phyloP scores from a whole-genome alignment of 2,113 vertebrate species.

The Trematocara nigrifrons region DNA sequence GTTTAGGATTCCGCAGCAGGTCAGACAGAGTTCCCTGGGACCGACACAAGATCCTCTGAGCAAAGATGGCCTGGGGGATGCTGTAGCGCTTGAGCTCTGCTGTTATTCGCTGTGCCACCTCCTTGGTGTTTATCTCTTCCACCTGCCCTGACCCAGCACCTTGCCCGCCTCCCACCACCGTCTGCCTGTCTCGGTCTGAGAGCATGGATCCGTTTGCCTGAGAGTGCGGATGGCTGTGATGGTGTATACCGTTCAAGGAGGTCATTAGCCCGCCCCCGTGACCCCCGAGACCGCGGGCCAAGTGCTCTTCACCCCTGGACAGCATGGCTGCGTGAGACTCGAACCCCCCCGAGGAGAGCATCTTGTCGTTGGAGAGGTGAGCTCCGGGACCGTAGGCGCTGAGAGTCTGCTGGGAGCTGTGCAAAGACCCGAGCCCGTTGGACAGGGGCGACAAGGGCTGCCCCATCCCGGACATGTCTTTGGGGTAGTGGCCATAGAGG shows the following conservation, averaged over 20 bases:
- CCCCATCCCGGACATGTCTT: conserved; percentile 92
- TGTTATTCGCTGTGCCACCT: conserved; percentile 95
- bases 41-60: conserved; percentile 95
- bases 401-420: conserved; percentile 87
- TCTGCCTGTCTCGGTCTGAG: conserved; percentile 80
- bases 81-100: conserved; percentile 98
- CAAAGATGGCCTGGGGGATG: conserved; percentile 98
- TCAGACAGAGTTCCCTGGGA: conserved; percentile 97
- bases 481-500: conserved; percentile 93
- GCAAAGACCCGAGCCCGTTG: conserved; percentile 87
- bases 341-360: conserved; percentile 88
- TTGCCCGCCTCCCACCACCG: conserved; percentile 75
- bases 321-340: conserved; percentile 92
- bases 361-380: conserved; percentile 90
- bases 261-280: conserved; percentile 85
- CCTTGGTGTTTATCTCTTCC: conserved; percentile 98
- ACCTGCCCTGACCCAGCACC: conserved; percentile 82
- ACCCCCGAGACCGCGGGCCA: conserved; percentile 82
- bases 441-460: conserved; percentile 89
- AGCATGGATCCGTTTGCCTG: conserved; percentile 81
- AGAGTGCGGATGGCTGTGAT: conserved; percentile 82
- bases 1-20: conserved; percentile 96
- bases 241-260: conserved; percentile 83
- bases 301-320: conserved; percentile 86
- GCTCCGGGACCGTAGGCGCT: conserved; percentile 84